Evolutionary conservation across 2,888 invertebrate species (phyloP), one percentile per base, ranked within the genome.

Genomic region (Limenitis camilla): DNA sequence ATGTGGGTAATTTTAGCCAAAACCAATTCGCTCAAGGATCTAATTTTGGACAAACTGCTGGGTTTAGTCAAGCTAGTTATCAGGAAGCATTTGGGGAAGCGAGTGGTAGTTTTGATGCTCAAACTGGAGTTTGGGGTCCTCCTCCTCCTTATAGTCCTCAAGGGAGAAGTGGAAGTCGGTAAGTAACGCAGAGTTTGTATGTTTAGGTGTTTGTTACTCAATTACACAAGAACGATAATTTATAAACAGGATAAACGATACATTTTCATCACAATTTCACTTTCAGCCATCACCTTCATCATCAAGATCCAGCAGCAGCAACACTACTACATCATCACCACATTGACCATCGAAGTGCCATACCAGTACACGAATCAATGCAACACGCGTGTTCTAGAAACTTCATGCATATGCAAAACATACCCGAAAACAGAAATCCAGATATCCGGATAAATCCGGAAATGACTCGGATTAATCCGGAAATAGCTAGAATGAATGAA

Each of bases 131-230:
- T 11, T 96, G 96, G 96, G 96, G 95, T 0, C 96, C 96, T 0
- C 96, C 96, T 0, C 96, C 96, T 0, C 96, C 96, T 0, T 96
- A 96, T 69, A 94, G 94, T 53, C 94, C 94, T 46, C 94, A 94
- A 35, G 94, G 94, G 1, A 66, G 86, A 3, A 76, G 70, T 52
- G 81, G 76, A 0, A 81, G 75, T 56, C 73, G 87, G 86, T 39
- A 32, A 7, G 3, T 40, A 29, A 31, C 19, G 50, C 38, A 28
- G 1, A 10, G 10, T 6, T 35, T 35, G n/a, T 2, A 8, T 35
- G n/a, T n/a, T n/a, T n/a, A n/a, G n/a, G n/a, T n/a, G n/a, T n/a
- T n/a, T n/a, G n/a, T n/a, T n/a, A n/a, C n/a, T n/a, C n/a, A n/a
- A n/a, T n/a, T n/a, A n/a, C n/a, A n/a, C n/a, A n/a, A n/a, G n/a